phyloP scores from a whole-genome alignment of 2,113 vertebrate genomes.

The Diphyllodes magnificus region DNA sequence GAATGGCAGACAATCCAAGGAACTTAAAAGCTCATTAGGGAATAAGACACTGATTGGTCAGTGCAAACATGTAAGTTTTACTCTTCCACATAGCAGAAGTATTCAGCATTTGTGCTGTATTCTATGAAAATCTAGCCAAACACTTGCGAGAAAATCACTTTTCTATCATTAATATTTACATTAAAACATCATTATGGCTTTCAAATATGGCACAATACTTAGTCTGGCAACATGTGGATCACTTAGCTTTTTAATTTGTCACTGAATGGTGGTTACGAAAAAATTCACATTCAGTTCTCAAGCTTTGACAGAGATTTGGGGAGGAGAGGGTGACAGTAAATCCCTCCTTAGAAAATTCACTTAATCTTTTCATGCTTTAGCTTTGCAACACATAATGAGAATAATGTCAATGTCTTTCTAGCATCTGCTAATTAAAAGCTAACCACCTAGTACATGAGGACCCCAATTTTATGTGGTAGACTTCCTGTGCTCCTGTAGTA shows the following conservation, averaged over 20 bases:
- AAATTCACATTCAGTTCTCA: background rate
- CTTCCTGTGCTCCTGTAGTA: background rate
- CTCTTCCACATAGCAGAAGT: background rate
- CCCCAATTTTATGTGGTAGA: background rate
- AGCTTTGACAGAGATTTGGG: background rate
- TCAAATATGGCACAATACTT: background rate
- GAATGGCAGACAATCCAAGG: background rate
- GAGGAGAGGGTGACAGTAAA: background rate
- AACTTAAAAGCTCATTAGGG: background rate
- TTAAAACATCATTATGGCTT: background rate
- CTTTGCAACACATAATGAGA: background rate
- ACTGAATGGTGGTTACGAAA: background rate
- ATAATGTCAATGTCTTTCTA: background rate
- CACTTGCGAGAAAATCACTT: background rate
- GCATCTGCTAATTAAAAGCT: background rate
- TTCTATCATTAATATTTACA: background rate
- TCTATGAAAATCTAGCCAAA: background rate
- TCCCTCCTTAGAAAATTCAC: background rate
- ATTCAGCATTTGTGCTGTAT: background rate
- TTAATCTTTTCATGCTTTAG: background rate
- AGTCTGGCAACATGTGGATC: background rate
- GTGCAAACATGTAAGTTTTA: background rate
- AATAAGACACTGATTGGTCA: background rate
- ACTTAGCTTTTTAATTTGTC: background rate
- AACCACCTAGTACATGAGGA: background rate